These are phyloP conservation scores for Spatulosminthurus flaviceps DNA, from an alignment of 2,888 invertebrate species.

Conservation along the genomic window DNA sequence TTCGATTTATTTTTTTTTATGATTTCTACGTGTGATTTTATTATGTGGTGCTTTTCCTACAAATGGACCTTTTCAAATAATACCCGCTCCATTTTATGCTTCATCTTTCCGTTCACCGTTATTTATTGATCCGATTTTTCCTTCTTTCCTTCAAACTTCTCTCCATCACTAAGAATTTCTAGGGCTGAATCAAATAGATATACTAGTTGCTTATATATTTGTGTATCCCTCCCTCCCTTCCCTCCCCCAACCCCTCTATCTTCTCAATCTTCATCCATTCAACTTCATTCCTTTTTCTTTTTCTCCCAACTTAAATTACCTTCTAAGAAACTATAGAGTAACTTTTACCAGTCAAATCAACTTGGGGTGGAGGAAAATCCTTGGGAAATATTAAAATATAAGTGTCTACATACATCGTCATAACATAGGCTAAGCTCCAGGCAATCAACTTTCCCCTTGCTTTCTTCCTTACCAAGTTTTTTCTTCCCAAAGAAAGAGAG, in stretches of 20 bases:
- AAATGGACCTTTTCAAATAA: slow-evolving; percentile 10
- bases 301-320: not conserved
- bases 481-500: not conserved
- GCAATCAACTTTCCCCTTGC: not conserved
- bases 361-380: not conserved
- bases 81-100: not conserved
- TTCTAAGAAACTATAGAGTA: slow-evolving; percentile 1
- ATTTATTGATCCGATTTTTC: slow-evolving; percentile 18
- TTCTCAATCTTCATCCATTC: not conserved
- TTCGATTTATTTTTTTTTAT: slow-evolving; percentile 60
- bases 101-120: slow-evolving; percentile 4
- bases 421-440: not conserved
- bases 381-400: not conserved
- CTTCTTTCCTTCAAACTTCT: slow-evolving; percentile 6
- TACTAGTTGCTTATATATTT: not conserved
- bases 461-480: not conserved
- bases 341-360: slow-evolving; percentile 1
- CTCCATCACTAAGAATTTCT: not conserved
- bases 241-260: not conserved
- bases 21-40: slow-evolving; percentile 13
- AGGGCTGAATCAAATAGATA: not conserved
- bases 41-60: slow-evolving; percentile 3
- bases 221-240: slow-evolving; percentile 12
- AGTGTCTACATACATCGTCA: not conserved
- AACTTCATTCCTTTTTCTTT: not conserved